Evolutionary conservation across 2,888 invertebrate genomes (phyloP), one percentile per base, ranked within the genome.

Genomic region (Dermolepida albohirtum): DNA sequence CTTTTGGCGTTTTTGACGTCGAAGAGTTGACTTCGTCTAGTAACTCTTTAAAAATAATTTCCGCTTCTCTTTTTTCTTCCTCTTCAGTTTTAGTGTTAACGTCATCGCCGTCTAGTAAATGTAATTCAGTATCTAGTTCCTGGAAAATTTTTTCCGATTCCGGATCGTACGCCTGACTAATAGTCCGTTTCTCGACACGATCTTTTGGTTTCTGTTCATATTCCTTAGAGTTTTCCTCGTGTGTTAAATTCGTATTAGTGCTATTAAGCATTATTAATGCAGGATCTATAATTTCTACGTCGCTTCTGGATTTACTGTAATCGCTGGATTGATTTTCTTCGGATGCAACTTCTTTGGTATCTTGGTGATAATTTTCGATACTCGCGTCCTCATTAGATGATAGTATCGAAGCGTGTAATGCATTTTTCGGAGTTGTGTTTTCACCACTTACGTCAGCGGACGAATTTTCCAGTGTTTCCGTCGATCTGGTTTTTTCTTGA

Each of bases 261-360:
- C 52, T 55, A 27, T 72, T 67, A 17, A n/a, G 50, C 2, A 29
- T 14, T 62, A 71, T 62, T 8, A 72, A 47, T 29, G 70, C 69
- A 6, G 75, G 69, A 62, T 76, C 73, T 22, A 80, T 77, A 62
- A 81, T 72, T 72, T 80, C 81, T 12, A 80, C 80, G 40, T 81
- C 79, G 8, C 73, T 52, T 17, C n/a, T 41, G 12, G 22, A 14
- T 14, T 29, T 59, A 55, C 69, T 66, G 50, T 72, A 55, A 17
- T 82, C 17, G 84, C 16, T 12, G 85, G 84, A 76, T 85, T 85
- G 29, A 81, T 77, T 68, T 67, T 73, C 66, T 73, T 74, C 66
- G 16, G 67, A 43, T 59, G 62, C 51, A 69, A 72, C 55, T 72
- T 82, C 82, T 7, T 76, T 74, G 39, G 78, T 73, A 72, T 81